Evolutionary conservation across 2,888 invertebrate species (phyloP).

Genomic region (Drepana falcataria): DNA sequence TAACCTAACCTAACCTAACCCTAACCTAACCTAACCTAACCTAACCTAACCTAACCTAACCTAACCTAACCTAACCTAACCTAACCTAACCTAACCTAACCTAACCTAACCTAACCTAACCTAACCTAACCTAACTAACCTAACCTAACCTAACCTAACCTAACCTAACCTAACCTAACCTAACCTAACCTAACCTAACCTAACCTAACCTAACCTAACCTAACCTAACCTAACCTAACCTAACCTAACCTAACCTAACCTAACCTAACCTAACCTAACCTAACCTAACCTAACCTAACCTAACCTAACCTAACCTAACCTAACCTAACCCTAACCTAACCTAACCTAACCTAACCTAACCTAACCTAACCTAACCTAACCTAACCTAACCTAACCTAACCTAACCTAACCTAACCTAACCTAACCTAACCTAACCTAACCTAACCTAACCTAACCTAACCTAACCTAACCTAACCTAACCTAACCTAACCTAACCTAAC

Average conservation of each 20-base stretch:
- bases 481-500: constrained; percentile 17
- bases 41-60: constrained; percentile 10
- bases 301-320: constrained; percentile 13
- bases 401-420: constrained; percentile 15
- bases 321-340: constrained; percentile 1
- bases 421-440: constrained; percentile 13
- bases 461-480: constrained; percentile 16
- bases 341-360: constrained; percentile 6
- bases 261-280: constrained; percentile 17
- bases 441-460: constrained; percentile 19
- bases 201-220: constrained; percentile 8
- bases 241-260: constrained; percentile 14
- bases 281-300: constrained; percentile 16
- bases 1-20: constrained; percentile 10
- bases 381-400: constrained; percentile 12
- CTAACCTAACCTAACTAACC: constrained; percentile 12
- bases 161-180: constrained; percentile 18
- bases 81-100: constrained; percentile 7
- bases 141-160: constrained; percentile 7
- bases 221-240: constrained; percentile 11
- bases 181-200: constrained; percentile 10
- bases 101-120: constrained; percentile 6
- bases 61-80: constrained; percentile 10
- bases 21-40: constrained; percentile 10
- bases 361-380: constrained; percentile 10